A percentile compares a stretch with the other conserved stretches of the same genome.
These are phyloP conservation scores for Folsomia candida DNA, from an alignment of 2,888 invertebrate genomes.

Conservation along the genomic window DNA sequence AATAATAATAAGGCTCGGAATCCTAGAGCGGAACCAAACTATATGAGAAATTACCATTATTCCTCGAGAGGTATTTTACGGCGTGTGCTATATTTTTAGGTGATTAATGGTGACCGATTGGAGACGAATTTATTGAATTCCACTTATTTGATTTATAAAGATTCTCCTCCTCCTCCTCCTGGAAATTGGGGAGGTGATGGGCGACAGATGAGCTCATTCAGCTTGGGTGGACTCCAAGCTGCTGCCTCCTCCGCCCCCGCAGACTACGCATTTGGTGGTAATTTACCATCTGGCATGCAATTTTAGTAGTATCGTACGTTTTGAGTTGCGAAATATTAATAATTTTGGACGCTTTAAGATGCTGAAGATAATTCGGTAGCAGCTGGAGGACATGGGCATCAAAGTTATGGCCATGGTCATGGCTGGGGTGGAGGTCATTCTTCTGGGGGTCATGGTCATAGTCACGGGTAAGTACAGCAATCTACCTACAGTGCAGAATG, in stretches of 20 bases:
- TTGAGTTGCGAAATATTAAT: not conserved
- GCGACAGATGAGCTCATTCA: slow-evolving; percentile 11
- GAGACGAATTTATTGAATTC: not conserved
- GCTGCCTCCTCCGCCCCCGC: not conserved
- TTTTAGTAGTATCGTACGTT: no score
- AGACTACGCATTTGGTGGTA: slow-evolving; percentile 12
- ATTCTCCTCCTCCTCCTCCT: not conserved
- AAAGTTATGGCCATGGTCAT: slow-evolving; percentile 14
- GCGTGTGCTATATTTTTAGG: not conserved
- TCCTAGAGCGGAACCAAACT: slow-evolving; percentile 1
- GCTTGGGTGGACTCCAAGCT: not conserved
- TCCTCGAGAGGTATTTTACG: not conserved
- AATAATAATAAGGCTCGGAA: not conserved
- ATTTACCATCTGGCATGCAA: not conserved
- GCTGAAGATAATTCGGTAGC: slow-evolving; percentile 24
- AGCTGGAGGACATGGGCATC: slow-evolving; percentile 22
- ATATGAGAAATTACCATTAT: slow-evolving; percentile 13
- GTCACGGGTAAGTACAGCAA: slow-evolving; percentile 5
- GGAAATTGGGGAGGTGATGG: not conserved
- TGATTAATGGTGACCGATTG: not conserved
- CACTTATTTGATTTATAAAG: not conserved
- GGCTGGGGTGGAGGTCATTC: not conserved
- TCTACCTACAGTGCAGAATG: not conserved
- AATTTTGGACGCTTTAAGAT: not conserved
- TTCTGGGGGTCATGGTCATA: not conserved